Evolutionary conservation across 2,797 vertebrate genomes (phyloP).

Genomic region (Psittacula echo): DNA sequence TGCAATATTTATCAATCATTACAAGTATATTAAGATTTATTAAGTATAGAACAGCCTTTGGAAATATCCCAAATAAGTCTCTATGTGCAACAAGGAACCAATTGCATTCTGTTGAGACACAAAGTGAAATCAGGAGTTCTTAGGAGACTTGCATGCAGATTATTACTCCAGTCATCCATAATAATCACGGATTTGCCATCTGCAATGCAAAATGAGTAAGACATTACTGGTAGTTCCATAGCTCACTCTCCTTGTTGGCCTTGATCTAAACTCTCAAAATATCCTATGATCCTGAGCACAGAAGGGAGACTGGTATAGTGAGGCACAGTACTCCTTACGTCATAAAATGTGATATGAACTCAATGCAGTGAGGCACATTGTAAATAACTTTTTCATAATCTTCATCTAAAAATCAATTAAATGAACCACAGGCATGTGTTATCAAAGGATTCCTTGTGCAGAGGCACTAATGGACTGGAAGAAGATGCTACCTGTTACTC

Average conservation of each 20-base stretch:
- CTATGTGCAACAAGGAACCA: neutral
- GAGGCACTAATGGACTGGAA: neutral
- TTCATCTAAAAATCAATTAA: neutral
- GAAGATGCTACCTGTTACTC: neutral
- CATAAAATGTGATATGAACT: neutral
- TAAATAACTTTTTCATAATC: neutral
- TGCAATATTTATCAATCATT: neutral
- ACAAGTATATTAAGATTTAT: neutral
- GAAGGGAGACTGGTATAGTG: neutral
- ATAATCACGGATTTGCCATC: neutral
- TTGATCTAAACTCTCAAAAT: neutral
- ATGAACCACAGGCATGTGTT: neutral
- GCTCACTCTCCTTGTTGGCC: neutral
- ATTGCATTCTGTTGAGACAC: neutral
- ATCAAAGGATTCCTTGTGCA: neutral
- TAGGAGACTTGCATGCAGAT: neutral
- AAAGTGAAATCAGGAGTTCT: neutral
- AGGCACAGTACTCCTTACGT: neutral
- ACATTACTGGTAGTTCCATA: neutral
- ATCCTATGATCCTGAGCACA: neutral
- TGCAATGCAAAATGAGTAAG: neutral
- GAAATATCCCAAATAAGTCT: neutral
- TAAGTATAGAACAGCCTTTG: neutral
- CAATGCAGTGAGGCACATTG: neutral
- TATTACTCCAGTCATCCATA: neutral